Evolutionary conservation across 2,797 vertebrate genomes (phyloP), one percentile per base, ranked within the genome.

Genomic region (Lepilemur ruficaudatus): DNA sequence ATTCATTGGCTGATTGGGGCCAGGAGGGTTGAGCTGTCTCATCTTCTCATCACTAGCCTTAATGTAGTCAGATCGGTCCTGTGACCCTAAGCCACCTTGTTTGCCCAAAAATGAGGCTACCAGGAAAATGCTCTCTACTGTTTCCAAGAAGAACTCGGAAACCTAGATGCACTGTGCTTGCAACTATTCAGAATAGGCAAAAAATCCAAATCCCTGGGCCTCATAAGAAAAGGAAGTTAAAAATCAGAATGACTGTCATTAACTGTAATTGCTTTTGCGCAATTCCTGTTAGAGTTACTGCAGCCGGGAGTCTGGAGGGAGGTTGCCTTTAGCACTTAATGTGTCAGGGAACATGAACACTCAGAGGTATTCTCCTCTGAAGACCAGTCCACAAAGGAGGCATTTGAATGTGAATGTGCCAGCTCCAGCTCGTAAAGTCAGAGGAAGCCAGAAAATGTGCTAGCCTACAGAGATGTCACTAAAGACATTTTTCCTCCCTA

Each of bases 251-350:
- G 82, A 59, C 52, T 78, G 10, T 94, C 23, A 67, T 43, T 70
- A 80, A 15, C 84, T 95, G 89, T 97, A 97, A 84, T 97, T 98
- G 95, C 86, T 87, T 97, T 70, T 93, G 1, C 38, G 2, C 41
- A 75, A 84, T 50, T 82, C 69, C 73, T 32, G 12, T 85, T 80
- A 59, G 81, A 96, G 90, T 93, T 90, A 92, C 48, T 22, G 38
- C 55, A 63, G 22, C 52, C 65, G 35, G 65, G 52, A 55, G 76
- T 79, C 79, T 67, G 89, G 94, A 97, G 70, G 63, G 63, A n/a
- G 61, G 32, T 95, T 72, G 46, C 11, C 0, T 63, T 30, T 55
- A 32, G 91, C 94, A 89, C 78, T 70, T 95, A 78, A 50, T 87
- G 20, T 48, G 50, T 80, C 73, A 32, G 55, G 69, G 81, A 22